These are phyloP conservation scores for Cyrtodaria siliqua DNA, from an alignment of 2,888 invertebrate species.

Conservation along the genomic window DNA sequence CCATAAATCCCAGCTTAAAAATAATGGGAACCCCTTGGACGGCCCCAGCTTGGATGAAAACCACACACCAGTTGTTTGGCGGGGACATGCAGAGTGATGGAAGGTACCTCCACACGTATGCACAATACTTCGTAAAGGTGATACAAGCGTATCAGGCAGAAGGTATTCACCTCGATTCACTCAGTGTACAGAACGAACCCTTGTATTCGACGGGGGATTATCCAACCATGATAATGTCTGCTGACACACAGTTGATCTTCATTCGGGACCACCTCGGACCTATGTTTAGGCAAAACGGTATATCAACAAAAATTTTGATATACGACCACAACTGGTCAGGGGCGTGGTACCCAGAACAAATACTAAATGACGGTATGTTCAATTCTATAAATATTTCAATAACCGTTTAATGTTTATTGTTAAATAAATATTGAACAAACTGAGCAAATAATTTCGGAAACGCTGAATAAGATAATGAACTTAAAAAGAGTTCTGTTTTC, in stretches of 20 bases:
- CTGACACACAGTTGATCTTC: constrained; percentile 48
- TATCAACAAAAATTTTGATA: constrained; percentile 58
- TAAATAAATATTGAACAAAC: no score
- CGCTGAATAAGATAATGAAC: no score
- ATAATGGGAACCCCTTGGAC: constrained; percentile 62
- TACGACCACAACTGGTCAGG: constrained; percentile 65
- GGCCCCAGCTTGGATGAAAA: constrained; percentile 67
- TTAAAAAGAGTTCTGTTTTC: no score
- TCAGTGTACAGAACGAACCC: constrained; percentile 66
- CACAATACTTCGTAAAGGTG: constrained; percentile 49
- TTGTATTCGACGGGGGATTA: constrained; percentile 41
- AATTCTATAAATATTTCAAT: no score
- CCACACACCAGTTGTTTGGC: constrained; percentile 46
- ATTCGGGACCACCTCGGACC: constrained; percentile 63
- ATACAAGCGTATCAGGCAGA: constrained; percentile 59
- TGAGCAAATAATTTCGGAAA: no score
- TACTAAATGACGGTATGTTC: constrained; percentile 46
- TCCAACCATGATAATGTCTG: constrained; percentile 64
- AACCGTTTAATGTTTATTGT: no score
- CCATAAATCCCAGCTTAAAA: constrained; percentile 51
- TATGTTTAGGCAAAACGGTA: constrained; percentile 42
- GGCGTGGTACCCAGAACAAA: constrained; percentile 50
- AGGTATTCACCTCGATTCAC: constrained; percentile 58
- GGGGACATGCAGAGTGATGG: constrained; percentile 54
- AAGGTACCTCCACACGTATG: constrained; percentile 49